Percentiles rank a stretch among this genome's conserved stretches.
These are phyloP conservation scores for Limenitis camilla DNA, from an alignment of 2,888 invertebrate species.

Conservation along the genomic window DNA sequence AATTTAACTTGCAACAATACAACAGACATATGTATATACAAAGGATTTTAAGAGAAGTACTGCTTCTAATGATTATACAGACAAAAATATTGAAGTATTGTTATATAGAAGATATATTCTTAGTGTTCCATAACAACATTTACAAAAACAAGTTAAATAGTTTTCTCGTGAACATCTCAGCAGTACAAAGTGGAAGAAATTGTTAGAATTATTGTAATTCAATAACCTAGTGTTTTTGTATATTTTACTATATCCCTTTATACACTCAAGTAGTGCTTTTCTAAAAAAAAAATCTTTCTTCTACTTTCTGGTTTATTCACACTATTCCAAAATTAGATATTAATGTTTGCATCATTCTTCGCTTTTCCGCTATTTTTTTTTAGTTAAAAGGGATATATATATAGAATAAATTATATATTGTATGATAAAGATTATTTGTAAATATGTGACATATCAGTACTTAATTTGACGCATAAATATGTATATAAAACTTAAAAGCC, in stretches of 20 bases:
- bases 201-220: conserved; percentile 19
- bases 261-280: conserved; percentile 8
- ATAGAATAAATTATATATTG: not conserved
- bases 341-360: conserved; percentile 23
- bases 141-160: no score
- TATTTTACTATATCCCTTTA: conserved; percentile 5
- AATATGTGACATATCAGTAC: conserved; percentile 4
- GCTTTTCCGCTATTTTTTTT: not conserved
- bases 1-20: no score
- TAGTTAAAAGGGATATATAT: not conserved
- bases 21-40: no score
- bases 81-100: no score
- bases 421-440: not conserved
- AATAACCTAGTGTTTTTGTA: conserved; percentile 4
- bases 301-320: conserved; percentile 25
- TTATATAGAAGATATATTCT: no score
- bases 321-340: conserved; percentile 20
- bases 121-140: no score
- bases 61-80: no score
- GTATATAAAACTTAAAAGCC: no score
- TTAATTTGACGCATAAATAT: not conserved
- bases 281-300: conserved; percentile 16
- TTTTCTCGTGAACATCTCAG: conserved; percentile 39
- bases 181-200: conserved; percentile 51
- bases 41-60: no score